These are phyloP conservation scores for Argynnis bischoffii DNA, from an alignment of 2,888 invertebrate genomes.

Conservation along the genomic window DNA sequence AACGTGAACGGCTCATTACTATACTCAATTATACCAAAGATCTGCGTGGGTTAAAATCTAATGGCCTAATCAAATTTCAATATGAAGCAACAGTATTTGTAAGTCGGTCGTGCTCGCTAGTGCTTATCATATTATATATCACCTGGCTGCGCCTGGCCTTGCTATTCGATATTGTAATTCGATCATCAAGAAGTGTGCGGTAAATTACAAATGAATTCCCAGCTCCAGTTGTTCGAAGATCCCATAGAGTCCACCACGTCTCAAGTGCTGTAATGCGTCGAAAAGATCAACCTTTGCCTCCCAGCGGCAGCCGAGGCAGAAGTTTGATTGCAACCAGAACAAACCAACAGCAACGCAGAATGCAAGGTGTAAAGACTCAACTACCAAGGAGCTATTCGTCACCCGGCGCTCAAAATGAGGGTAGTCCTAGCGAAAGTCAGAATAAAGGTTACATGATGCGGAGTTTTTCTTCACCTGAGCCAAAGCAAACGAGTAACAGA, in stretches of 20 bases:
- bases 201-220: constrained; percentile 60
- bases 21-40: constrained; percentile 25
- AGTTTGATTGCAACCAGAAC: constrained; percentile 70
- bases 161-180: constrained; percentile 71
- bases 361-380: constrained; percentile 57
- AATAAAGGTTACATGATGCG: constrained; percentile 62
- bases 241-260: constrained; percentile 59
- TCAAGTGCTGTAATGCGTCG: constrained; percentile 59
- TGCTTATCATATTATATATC: constrained; percentile 76
- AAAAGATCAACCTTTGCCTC: constrained; percentile 58
- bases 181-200: constrained; percentile 61
- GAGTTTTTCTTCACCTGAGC: constrained; percentile 72
- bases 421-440: constrained; percentile 48
- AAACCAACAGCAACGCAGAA: constrained; percentile 64
- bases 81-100: constrained; percentile 40
- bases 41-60: constrained; percentile 35
- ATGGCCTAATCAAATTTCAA: constrained; percentile 35
- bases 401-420: constrained; percentile 62
- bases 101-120: constrained; percentile 68
- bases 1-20: constrained; percentile 26
- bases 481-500: constrained; percentile 60
- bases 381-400: constrained; percentile 74
- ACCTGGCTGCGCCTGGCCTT: constrained; percentile 67
- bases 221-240: constrained; percentile 58
- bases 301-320: constrained; percentile 57